These are phyloP conservation scores for Cosmopolites sordidus DNA, from an alignment of 2,888 invertebrate genomes.

Conservation along the genomic window DNA sequence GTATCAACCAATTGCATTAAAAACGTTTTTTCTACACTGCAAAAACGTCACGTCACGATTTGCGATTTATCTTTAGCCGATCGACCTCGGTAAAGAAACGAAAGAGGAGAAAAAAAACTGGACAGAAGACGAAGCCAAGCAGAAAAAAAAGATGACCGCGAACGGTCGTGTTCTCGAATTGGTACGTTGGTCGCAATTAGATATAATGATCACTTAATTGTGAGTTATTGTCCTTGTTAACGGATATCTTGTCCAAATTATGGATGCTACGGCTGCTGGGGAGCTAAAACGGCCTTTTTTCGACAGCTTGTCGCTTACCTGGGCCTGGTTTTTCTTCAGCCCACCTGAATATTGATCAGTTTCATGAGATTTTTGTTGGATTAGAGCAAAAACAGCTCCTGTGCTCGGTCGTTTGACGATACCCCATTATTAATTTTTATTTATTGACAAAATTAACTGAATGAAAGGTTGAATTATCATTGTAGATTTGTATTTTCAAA, in stretches of 20 bases:
- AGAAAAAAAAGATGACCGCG: constrained; percentile 34
- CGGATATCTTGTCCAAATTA: constrained; percentile 45
- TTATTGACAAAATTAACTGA: not conserved
- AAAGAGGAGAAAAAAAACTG: no score
- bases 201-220: constrained; percentile 50
- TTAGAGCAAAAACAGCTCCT: not conserved
- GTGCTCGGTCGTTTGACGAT: not conserved
- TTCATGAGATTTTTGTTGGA: not conserved
- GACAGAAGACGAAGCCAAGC: constrained; percentile 28
- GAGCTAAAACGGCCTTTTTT: constrained; percentile 1
- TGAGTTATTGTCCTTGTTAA: constrained; percentile 49
- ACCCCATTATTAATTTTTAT: not conserved
- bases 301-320: constrained; percentile 1
- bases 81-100: not conserved
- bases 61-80: constrained; percentile 42
- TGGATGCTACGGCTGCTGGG: constrained; percentile 33
- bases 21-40: constrained; percentile 5
- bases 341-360: not conserved
- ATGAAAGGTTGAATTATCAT: not conserved
- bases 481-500: not conserved
- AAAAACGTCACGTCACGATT: constrained; percentile 39
- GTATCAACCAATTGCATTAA: not conserved
- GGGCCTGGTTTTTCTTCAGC: not conserved
- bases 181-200: constrained; percentile 45
- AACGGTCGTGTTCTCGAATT: constrained; percentile 40